Evolutionary conservation across 1,140 invertebrate species (phyloP).

Genomic region (Meteorus sp.): DNA sequence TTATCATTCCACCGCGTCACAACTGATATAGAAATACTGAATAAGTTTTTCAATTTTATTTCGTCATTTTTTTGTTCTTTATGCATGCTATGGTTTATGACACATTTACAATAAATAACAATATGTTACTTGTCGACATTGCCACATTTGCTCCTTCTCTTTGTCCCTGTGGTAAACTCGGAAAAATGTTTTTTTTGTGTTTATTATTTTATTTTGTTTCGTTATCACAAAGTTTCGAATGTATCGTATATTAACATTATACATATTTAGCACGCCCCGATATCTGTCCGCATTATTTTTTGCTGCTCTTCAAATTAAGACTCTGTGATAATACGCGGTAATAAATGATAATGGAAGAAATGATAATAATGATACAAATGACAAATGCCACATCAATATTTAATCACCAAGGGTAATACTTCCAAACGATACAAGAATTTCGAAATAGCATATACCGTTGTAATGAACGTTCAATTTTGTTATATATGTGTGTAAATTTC

Average conservation of each 20-base stretch:
- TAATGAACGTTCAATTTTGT: background rate
- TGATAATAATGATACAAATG: background rate
- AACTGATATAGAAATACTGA: conserved; percentile 51
- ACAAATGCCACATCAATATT: background rate
- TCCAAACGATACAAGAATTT: background rate
- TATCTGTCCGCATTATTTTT: background rate
- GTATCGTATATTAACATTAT: conserved; percentile 33
- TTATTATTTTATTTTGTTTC: conserved; percentile 17
- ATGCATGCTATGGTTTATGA: conserved; percentile 49
- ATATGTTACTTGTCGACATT: conserved; percentile 48
- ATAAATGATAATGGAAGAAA: background rate
- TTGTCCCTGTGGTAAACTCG: conserved; percentile 26
- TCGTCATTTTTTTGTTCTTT: conserved; percentile 25
- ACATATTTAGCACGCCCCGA: conserved; percentile 9
- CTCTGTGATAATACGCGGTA: background rate
- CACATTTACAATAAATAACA: conserved; percentile 57
- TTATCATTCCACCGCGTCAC: conserved; percentile 50
- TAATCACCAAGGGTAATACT: background rate
- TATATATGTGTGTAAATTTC: background rate
- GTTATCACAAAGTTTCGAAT: conserved; percentile 42
- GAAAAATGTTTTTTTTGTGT: background rate
- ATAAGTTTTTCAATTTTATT: conserved; percentile 45
- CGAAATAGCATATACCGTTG: background rate
- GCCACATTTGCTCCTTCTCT: conserved; percentile 38
- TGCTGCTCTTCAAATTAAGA: background rate